Evolutionary conservation across 2,888 invertebrate species (phyloP), one percentile per base, ranked within the genome.

Genomic region (Orthosia cruda): DNA sequence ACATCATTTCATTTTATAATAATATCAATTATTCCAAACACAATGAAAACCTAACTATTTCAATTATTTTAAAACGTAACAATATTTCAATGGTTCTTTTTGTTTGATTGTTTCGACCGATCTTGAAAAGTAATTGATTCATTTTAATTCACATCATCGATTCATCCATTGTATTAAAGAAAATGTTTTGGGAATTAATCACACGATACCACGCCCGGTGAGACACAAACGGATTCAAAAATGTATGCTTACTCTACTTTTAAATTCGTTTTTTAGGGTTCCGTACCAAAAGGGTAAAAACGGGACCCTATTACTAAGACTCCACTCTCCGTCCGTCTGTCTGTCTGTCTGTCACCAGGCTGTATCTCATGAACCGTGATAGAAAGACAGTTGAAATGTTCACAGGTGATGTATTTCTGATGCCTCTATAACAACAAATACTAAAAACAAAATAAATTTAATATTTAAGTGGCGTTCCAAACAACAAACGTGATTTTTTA

Each of bases 11-110:
- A 71, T 75, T 73, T 40, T 40, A 62, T 62, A 71, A 74, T 71
- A 74, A 65, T 68, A 57, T 49, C 65, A 74, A 74, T 79, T 57
- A 79, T 68, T 69, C 45, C 32, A 23, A 57, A 67, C 70, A 73
- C 69, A 73, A 67, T 63, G 50, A 59, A 62, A 61, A 65, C 62
- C 16, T 32, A 65, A 66, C n/a, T 32, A 50, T 61, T 49, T 52
- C 47, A 54, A 72, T 63, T 26, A 72, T 66, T 79, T 54, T 45
- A 18, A 58, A 23, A 63, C 61, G 54, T 52, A 52, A 59, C 20
- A 49, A 16, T 63, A 58, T 65, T 20, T 62, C 64, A 78, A 78
- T 78, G n/a, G 61, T n/a, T 40, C 11, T 69, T 62, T 63, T 77
- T 63, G 18, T 57, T 62, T 66, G 1, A 72, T 77, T 77, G 77